Evolutionary conservation across 2,888 invertebrate genomes (phyloP).

Genomic region (Lasioglossum marginatum): DNA sequence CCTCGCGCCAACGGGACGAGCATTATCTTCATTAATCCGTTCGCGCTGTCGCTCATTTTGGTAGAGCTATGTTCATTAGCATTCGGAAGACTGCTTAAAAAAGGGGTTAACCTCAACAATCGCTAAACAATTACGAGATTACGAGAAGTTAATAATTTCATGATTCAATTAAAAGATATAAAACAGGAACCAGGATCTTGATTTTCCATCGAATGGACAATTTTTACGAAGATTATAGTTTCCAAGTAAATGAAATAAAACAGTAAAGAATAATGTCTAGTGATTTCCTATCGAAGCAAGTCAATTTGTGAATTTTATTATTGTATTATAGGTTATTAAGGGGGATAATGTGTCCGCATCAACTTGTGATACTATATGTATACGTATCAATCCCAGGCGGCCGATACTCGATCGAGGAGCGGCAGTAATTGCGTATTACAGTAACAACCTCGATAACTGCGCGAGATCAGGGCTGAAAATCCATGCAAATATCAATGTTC

Average conservation of each 20-base stretch:
- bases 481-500: background rate
- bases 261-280: background rate
- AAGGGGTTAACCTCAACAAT: no score
- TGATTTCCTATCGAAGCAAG: background rate
- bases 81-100: no score
- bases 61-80: background rate
- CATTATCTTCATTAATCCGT: background rate
- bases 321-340: background rate
- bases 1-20: background rate
- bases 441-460: background rate
- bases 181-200: no score
- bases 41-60: background rate
- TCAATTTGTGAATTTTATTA: background rate
- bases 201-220: background rate
- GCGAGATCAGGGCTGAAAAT: background rate
- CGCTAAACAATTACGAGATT: no score
- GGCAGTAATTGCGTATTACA: background rate
- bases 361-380: slow-evolving; percentile 1
- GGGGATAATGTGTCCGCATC: background rate
- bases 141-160: no score
- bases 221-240: background rate
- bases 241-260: background rate
- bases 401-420: background rate
- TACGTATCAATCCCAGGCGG: background rate
- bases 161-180: no score